phyloP scores from a whole-genome alignment of 1,140 invertebrate species.

The Drosophila nasuta region DNA sequence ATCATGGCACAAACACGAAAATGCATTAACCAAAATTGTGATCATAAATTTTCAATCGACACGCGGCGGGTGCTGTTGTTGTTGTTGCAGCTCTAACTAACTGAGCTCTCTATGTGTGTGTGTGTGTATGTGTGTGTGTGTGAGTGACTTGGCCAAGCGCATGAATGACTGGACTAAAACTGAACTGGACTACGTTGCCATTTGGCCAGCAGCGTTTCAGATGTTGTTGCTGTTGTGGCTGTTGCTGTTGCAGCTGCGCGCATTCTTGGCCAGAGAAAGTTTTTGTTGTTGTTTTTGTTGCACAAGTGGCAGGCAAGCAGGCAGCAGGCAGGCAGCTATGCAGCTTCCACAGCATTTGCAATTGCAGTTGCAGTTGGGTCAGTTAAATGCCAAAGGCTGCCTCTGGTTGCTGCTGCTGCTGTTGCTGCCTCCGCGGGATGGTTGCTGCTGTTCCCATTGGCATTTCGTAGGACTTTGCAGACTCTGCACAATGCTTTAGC shows the following conservation, averaged over 20 bases:
- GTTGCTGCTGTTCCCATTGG: constrained; percentile 33
- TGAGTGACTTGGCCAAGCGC: constrained; percentile 47
- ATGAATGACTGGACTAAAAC: constrained; percentile 75
- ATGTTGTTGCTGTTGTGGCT: constrained; percentile 43
- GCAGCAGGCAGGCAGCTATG: constrained; percentile 52
- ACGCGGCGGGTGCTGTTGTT: constrained; percentile 77
- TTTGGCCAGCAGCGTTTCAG: constrained; percentile 56
- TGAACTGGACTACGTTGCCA: constrained; percentile 68
- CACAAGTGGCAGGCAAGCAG: constrained; percentile 67
- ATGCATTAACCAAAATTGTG: constrained; percentile 84
- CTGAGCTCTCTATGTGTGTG: constrained; percentile 18
- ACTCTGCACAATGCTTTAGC: constrained; percentile 3
- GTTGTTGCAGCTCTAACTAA: constrained; percentile 49
- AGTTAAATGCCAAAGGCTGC: constrained; percentile 70
- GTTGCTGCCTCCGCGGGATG: constrained; percentile 8
- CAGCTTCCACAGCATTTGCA: constrained; percentile 37
- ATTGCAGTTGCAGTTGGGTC: constrained; percentile 57
- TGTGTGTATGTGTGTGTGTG: constrained; percentile 31
- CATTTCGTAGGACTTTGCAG: constrained; percentile 26
- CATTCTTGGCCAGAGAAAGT: constrained; percentile 81
- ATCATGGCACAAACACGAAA: constrained; percentile 83
- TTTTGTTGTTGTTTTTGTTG: constrained; percentile 59
- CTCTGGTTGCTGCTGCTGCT: constrained; percentile 29
- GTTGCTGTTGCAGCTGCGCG: constrained; percentile 74
- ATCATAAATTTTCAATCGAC: constrained; percentile 84